These are phyloP conservation scores for Dallia pectoralis DNA, from an alignment of 2,797 vertebrate genomes.

Conservation along the genomic window DNA sequence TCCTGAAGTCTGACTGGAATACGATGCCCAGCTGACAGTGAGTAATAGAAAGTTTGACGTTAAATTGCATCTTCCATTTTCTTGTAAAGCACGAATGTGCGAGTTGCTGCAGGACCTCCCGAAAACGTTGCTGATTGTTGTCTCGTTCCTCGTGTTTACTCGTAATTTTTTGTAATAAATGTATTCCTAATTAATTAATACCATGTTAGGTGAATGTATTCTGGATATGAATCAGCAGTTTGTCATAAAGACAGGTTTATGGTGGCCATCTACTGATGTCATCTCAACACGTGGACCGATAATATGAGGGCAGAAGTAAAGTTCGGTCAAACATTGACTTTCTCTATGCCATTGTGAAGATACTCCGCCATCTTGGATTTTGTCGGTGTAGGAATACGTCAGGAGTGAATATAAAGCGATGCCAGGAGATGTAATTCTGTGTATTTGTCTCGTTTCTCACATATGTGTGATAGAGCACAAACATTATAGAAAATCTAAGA, in stretches of 20 bases:
- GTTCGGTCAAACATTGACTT: conserved; percentile 41
- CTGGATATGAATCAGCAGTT: neutral
- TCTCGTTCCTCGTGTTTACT: too few relatives aligned
- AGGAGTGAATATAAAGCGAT: neutral
- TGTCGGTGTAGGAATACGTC: neutral
- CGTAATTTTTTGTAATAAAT: neutral
- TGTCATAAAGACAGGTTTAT: conserved; percentile 42
- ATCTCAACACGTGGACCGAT: conserved; percentile 30
- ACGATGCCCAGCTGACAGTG: too few relatives aligned
- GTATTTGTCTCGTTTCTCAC: too few relatives aligned
- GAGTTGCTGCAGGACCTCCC: too few relatives aligned
- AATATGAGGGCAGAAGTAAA: conserved; percentile 3
- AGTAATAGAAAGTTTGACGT: neutral
- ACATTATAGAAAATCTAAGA: too few relatives aligned
- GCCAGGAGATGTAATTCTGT: too few relatives aligned
- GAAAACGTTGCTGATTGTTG: too few relatives aligned
- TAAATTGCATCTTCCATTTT: too few relatives aligned
- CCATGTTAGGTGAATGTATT: neutral
- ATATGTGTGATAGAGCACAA: too few relatives aligned
- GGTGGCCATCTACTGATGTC: conserved; percentile 37
- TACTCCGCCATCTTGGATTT: neutral
- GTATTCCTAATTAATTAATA: neutral
- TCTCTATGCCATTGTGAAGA: neutral
- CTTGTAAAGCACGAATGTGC: too few relatives aligned
- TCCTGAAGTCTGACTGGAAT: too few relatives aligned